Conservation (phyloP, 2,888 invertebrate species). For the Acanthacorydalis orientalis region DNA sequence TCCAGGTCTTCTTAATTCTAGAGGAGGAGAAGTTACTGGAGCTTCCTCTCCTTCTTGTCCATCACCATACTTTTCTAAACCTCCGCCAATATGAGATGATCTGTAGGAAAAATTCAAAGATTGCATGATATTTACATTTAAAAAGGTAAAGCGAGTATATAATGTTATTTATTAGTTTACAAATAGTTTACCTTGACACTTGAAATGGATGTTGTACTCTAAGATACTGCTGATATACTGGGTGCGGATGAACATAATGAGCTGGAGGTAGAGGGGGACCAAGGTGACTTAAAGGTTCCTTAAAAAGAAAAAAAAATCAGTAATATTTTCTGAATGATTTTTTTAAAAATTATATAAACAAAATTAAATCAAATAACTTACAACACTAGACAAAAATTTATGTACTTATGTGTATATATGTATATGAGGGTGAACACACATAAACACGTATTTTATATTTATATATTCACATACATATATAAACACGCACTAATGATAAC, state of each 20-base stretch:
- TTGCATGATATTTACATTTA: background rate
- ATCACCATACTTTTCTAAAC: slow-evolving; percentile 41
- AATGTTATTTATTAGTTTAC: background rate
- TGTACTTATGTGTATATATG: too few relatives aligned
- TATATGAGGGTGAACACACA: too few relatives aligned
- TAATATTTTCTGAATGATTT: slow-evolving; percentile 4
- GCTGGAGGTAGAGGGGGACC: slow-evolving; percentile 27
- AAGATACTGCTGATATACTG: slow-evolving; percentile 34
- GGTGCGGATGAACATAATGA: slow-evolving; percentile 35
- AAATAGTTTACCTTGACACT: slow-evolving; percentile 19
- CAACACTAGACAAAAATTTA: too few relatives aligned
- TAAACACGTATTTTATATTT: too few relatives aligned
- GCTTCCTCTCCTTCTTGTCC: slow-evolving; percentile 29
- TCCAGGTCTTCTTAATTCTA: slow-evolving; percentile 47
- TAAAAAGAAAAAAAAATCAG: slow-evolving; percentile 14
- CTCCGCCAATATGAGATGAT: slow-evolving; percentile 38
- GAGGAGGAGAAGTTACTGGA: slow-evolving; percentile 37
- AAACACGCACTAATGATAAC: too few relatives aligned
- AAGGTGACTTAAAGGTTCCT: slow-evolving; percentile 38
- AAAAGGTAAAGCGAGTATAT: background rate
- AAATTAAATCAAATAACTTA: too few relatives aligned
- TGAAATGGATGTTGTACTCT: slow-evolving; percentile 27
- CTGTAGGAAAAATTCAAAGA: slow-evolving; percentile 12
- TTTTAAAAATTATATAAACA: background rate
- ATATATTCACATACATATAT: too few relatives aligned